phyloP scores from a whole-genome alignment of 53 echinoderm and acorn worm species.

The Paracentrotus lividus region DNA sequence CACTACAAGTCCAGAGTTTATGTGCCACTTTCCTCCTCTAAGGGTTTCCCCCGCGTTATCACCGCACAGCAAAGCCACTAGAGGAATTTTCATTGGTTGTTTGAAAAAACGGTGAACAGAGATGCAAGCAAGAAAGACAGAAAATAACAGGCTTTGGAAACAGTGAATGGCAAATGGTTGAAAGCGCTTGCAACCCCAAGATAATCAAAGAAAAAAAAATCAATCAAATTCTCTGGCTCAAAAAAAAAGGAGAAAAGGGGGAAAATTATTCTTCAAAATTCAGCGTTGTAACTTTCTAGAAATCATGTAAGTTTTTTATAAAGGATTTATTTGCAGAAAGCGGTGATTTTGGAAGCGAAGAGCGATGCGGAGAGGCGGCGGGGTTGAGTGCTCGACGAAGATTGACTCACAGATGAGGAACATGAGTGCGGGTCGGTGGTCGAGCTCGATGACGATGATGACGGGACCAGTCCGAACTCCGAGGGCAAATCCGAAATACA shows the following conservation, averaged over 20 bases:
- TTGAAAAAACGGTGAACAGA: slow-evolving; percentile 69
- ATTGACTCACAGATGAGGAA: slow-evolving; percentile 61
- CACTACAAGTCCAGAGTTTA: slow-evolving; percentile 13
- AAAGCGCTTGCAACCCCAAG: slow-evolving; percentile 71
- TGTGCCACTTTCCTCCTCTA: not conserved
- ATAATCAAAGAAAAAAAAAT: too few relatives aligned
- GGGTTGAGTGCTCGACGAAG: slow-evolving; percentile 72
- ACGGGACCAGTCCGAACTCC: slow-evolving; percentile 44
- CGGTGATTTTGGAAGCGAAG: slow-evolving; percentile 75
- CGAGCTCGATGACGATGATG: not conserved
- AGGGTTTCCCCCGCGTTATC: slow-evolving; percentile 45
- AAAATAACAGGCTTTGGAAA: slow-evolving; percentile 69
- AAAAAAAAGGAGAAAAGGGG: slow-evolving; percentile 58
- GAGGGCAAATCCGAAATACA: slow-evolving; percentile 35
- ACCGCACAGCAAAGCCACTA: slow-evolving; percentile 71
- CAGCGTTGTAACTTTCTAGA: slow-evolving; percentile 56
- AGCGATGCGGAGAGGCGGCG: slow-evolving; percentile 68
- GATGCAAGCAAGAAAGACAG: slow-evolving; percentile 74
- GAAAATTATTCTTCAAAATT: slow-evolving; percentile 48
- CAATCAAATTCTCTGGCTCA: slow-evolving; percentile 47
- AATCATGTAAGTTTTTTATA: slow-evolving; percentile 60
- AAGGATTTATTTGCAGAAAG: slow-evolving; percentile 69
- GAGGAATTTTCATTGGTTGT: slow-evolving; percentile 61
- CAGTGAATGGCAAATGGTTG: slow-evolving; percentile 69
- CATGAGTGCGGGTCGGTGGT: slow-evolving; percentile 58